Conservation (phyloP, 1,140 invertebrate genomes). For the Myzus persicae region DNA sequence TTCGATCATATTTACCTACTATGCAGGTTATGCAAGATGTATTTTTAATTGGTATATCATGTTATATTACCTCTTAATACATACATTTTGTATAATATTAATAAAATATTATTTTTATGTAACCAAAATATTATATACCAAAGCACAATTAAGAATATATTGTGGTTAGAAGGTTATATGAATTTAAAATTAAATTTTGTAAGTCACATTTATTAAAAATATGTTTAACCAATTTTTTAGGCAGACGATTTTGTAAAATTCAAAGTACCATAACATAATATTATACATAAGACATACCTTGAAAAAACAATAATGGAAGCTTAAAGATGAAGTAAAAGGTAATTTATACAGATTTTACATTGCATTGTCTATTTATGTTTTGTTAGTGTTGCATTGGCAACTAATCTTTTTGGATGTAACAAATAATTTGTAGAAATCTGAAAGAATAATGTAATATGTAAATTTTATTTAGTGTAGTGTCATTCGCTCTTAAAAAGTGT, state of each 20-base stretch:
- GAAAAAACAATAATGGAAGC: not conserved
- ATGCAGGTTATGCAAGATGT: not conserved
- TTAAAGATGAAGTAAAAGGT: not conserved
- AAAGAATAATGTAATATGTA: not conserved
- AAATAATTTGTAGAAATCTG: not conserved
- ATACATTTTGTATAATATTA: not conserved
- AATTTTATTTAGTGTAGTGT: not conserved
- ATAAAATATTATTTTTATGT: not conserved
- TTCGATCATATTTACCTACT: not conserved
- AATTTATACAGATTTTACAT: not conserved
- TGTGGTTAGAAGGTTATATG: not conserved
- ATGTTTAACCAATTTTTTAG: not conserved
- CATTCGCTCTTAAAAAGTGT: not conserved
- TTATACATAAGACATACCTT: not conserved
- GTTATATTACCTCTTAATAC: not conserved
- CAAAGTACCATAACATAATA: not conserved
- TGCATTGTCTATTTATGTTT: not conserved
- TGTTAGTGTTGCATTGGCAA: not conserved
- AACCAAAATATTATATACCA: not conserved
- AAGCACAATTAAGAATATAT: not conserved
- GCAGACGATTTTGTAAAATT: not conserved
- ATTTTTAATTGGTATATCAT: not conserved
- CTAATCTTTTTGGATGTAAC: not conserved
- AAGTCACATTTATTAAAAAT: not conserved
- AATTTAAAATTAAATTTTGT: not conserved